Base-by-base conservation (phyloP, 2,888 invertebrate genomes). In the Acleris emargana region DNA sequence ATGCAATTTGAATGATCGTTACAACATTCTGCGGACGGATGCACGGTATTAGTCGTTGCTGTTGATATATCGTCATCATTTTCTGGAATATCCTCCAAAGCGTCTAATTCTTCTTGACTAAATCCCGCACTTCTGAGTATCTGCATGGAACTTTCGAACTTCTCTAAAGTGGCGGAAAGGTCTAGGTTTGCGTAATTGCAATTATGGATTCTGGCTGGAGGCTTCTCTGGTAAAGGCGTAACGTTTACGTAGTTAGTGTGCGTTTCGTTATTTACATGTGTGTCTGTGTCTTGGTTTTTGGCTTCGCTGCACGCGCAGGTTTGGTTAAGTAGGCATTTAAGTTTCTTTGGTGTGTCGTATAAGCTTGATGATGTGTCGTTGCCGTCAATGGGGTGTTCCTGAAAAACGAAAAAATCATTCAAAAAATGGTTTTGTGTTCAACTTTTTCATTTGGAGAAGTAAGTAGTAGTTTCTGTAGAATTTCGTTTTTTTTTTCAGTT, bases 81-180 rank as follows among this genome's bases (percentile, higher is more conserved):
- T 72, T 93, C 92, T 0, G 91, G 88, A 49, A 90, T 88, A 62
- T 91, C 91, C 76, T 93, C 91, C 63, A 91, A 75, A 55, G 86
- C 91, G 18, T 94, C 93, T 7, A 93, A 73, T 69, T 94, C 94
- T 68, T 94, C 93, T 72, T 93, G 93, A 67, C 93, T 93, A 69
- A 94, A 93, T 0, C 94, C 94, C 13, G 94, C 94, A 74, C 93
- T 94, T 67, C 93, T 88, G 20, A 95, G 78, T 45, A 95, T 90
- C 74, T 96, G 95, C 72, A 95, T 93, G 55, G 96, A 95, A 81
- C 95, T 97, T 81, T 96, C 97, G 79, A 96, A 97, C 71, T 96
- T 94, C 75, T 96, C 95, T 62, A 97, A 85, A 0, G 96, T 96
- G 72, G 95, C 94, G 66, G 95, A 95, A 81, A 96, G 95, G 79